Base-by-base conservation (phyloP, 2,797 vertebrate species). In the Cynodonichthys magdalenae region DNA sequence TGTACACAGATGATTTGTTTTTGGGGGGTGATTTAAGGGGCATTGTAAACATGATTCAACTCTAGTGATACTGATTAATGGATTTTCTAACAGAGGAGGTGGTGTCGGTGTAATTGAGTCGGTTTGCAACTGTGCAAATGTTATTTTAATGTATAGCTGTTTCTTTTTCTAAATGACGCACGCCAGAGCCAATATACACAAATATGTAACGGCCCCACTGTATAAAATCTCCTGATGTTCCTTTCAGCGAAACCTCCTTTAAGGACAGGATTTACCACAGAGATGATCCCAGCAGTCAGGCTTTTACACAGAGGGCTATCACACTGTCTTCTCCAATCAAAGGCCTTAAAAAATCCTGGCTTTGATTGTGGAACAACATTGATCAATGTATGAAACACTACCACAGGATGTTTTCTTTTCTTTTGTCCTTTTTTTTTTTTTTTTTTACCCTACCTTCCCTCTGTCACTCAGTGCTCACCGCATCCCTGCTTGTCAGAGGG, bases 71-170 rank as follows among this genome's bases (percentile, higher is more conserved):
- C 85, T 79, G 81, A 89, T 87, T 81, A 89, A 84, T 66, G 80
- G 59, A 79, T 92, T 93, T 90, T 90, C 77, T 87, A 89, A 90
- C 71, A 18, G 87, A 86, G 68, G 76, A 87, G 88, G 86, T 90
- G 58, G 71, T 86, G 87, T 88, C 84, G 75, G 74, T 81, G 81
- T 27, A 52, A 79, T n/a, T 73, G 84, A 90, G 91, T 91, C 88
- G 83, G 84, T 82, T 87, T 91, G 88, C 87, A 83, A 69, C 89
- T 84, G 87, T 92, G 91, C 90, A 84, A 92, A 92, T 93, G 93
- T 94, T 86, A 91, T 93, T 93, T 91, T 89, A 92, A 92, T 82
- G 70, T 84, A 74, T 76, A 17, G 65, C 76, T 60, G 36, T 85
- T 90, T 87, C 62, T 83, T 84, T 79, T 86, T 86, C 77, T 70